Evolutionary conservation across 2,797 vertebrate genomes (phyloP).

Genomic region (Pelodytes ibericus): DNA sequence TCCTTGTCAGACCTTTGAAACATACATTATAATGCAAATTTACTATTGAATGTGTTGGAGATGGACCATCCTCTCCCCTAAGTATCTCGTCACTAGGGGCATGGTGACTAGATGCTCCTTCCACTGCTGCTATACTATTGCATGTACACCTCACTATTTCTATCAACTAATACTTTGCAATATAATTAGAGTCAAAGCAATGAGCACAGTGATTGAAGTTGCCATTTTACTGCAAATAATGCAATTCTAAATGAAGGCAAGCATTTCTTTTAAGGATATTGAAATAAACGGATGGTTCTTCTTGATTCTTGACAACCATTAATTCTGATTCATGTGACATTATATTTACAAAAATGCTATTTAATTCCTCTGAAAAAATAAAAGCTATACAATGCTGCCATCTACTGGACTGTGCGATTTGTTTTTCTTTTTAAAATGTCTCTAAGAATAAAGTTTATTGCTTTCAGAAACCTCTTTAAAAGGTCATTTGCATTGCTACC

Average conservation of each 20-base stretch:
- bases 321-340: constrained; percentile 53
- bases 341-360: constrained; percentile 34
- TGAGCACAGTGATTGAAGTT: constrained; percentile 34
- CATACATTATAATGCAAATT: too few relatives aligned
- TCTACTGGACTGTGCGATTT: background rate
- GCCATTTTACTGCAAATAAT: constrained; percentile 51
- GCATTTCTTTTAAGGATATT: constrained; percentile 33
- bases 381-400: constrained; percentile 31
- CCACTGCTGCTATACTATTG: background rate
- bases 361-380: background rate
- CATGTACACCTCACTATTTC: background rate
- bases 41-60: too few relatives aligned
- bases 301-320: constrained; percentile 51
- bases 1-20: too few relatives aligned
- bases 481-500: constrained; percentile 16
- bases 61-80: too few relatives aligned
- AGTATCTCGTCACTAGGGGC: too few relatives aligned
- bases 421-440: background rate
- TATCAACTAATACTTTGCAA: constrained; percentile 11
- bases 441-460: background rate
- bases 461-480: background rate
- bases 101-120: too few relatives aligned
- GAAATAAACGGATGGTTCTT: constrained; percentile 45
- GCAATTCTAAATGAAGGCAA: constrained; percentile 46
- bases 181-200: constrained; percentile 35